phyloP scores from a whole-genome alignment of 1,140 invertebrate genomes.

The Temnothorax curvispinosus region DNA sequence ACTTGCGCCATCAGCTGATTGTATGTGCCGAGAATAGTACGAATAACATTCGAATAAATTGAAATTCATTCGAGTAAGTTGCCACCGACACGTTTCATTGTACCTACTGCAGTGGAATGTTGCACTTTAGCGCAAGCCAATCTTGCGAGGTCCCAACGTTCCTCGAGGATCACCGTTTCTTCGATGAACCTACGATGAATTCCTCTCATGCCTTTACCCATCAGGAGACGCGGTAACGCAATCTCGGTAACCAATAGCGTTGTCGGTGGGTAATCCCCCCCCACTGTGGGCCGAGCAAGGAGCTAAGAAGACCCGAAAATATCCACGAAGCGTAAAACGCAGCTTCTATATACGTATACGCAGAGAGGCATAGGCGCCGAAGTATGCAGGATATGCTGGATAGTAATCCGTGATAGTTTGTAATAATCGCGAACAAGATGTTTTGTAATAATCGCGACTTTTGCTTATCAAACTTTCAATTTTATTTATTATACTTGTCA shows the following conservation, averaged over 20 bases:
- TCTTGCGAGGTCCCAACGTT: conserved; percentile 1
- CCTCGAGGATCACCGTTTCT: conserved; percentile 23
- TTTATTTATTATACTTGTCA: background rate
- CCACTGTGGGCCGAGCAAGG: background rate
- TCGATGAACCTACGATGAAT: conserved; percentile 52
- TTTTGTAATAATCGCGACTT: background rate
- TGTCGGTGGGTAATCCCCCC: conserved; percentile 26
- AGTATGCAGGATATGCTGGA: background rate
- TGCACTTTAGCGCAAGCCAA: conserved; percentile 3
- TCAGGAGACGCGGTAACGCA: conserved; percentile 65
- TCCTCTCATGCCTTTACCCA: conserved; percentile 35
- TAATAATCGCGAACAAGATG: background rate
- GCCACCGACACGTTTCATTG: background rate
- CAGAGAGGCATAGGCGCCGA: background rate
- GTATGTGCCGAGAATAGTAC: background rate
- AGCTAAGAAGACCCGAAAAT: conserved; percentile 66
- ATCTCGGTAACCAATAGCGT: conserved; percentile 72
- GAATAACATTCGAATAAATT: background rate
- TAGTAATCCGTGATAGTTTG: background rate
- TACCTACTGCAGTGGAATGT: background rate
- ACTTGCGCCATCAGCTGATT: background rate
- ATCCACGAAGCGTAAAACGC: conserved; percentile 70
- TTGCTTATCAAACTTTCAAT: background rate
- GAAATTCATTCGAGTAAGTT: background rate
- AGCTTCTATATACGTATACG: conserved; percentile 34